phyloP scores from a whole-genome alignment of 2,888 invertebrate species.

The Campopleginae sp. region DNA sequence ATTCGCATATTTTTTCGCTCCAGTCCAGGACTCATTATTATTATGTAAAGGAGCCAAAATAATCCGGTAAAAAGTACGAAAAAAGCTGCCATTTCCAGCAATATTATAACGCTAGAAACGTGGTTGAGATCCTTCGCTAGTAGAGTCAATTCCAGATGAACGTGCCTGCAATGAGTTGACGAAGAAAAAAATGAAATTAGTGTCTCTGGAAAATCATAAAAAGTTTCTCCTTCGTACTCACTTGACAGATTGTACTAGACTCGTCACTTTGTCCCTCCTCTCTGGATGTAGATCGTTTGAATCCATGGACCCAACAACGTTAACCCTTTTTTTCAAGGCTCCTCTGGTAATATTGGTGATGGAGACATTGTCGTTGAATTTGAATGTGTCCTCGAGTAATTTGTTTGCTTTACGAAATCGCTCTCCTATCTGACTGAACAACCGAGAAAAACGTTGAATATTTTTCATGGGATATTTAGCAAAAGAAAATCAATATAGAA shows the following conservation, averaged over 20 bases:
- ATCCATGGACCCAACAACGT: neutral
- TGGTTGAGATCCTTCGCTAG: constrained; percentile 32
- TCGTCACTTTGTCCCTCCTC: neutral
- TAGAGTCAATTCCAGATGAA: constrained; percentile 55
- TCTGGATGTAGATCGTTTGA: neutral
- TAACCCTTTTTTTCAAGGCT: neutral
- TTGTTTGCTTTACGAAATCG: constrained; percentile 46
- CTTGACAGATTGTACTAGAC: neutral
- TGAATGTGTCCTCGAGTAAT: constrained; percentile 19
- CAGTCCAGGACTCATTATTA: neutral
- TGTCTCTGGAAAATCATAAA: neutral
- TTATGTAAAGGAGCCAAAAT: constrained; percentile 34
- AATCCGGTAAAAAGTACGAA: constrained; percentile 53
- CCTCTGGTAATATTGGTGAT: too few relatives aligned
- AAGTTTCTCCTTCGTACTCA: neutral
- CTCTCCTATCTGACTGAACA: constrained; percentile 16
- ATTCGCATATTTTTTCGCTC: neutral
- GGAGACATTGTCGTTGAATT: neutral
- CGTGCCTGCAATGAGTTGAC: constrained; percentile 52
- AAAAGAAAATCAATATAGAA: too few relatives aligned
- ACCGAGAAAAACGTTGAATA: neutral
- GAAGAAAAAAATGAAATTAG: neutral
- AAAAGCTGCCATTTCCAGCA: constrained; percentile 47
- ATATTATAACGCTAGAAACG: constrained; percentile 37
- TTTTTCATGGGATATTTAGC: neutral